A percentile compares a stretch with the other conserved stretches of the same genome.
phyloP scores from a whole-genome alignment of 2,797 vertebrate species.

The Cephalopachus bancanus region DNA sequence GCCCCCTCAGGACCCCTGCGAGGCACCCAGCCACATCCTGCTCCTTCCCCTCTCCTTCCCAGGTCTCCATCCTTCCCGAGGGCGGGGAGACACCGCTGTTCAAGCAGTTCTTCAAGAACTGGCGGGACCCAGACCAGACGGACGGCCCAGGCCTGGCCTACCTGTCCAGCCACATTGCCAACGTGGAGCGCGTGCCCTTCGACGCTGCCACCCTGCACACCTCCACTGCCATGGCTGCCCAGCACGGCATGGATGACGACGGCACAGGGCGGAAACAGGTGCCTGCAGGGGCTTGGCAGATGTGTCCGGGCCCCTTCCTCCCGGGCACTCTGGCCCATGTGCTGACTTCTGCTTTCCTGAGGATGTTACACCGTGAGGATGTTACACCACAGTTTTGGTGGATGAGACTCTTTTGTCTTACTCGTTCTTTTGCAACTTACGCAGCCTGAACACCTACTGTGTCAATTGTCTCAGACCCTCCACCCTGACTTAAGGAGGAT shows the following conservation, averaged over 20 bases:
- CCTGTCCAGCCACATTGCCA: constrained; percentile 95
- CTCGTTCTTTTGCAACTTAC: not conserved
- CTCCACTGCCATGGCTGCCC: constrained; percentile 96
- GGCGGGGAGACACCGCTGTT: constrained; percentile 97
- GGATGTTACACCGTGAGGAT: not conserved
- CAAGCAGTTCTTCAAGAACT: constrained; percentile 99
- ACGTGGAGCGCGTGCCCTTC: constrained; percentile 95
- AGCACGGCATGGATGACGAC: constrained; percentile 97
- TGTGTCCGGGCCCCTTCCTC: not conserved
- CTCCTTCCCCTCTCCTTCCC: not conserved
- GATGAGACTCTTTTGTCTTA: not conserved
- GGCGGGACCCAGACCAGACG: constrained; percentile 96
- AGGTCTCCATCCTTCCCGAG: constrained; percentile 96
- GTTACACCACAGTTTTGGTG: not conserved
- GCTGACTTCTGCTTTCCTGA: not conserved
- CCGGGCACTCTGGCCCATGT: not conserved
- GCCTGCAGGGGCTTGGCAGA: not conserved
- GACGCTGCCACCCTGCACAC: constrained; percentile 95
- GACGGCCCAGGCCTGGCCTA: constrained; percentile 94
- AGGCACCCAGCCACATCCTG: not conserved
- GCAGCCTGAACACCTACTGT: not conserved
- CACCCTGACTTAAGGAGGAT: not conserved
- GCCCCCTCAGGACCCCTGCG: not conserved
- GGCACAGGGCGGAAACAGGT: constrained; percentile 97
- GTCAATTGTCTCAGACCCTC: not conserved